phyloP scores from a whole-genome alignment of 2,113 vertebrate species.

The Phodopus roborovskii region DNA sequence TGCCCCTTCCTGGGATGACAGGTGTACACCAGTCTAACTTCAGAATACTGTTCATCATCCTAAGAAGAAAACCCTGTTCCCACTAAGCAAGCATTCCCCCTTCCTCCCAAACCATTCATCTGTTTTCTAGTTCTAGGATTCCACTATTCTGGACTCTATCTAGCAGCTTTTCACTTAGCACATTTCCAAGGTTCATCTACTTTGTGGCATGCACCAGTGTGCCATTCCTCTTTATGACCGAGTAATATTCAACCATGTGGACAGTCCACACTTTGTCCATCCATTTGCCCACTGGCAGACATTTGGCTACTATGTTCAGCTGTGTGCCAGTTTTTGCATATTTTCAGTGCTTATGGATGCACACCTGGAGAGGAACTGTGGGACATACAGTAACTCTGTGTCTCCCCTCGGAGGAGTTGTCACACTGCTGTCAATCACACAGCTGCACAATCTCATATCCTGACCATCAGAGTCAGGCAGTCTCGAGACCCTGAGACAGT shows the following conservation, averaged over 20 bases:
- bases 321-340: background rate
- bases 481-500: background rate
- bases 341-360: background rate
- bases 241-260: background rate
- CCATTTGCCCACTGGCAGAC: background rate
- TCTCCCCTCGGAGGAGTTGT: background rate
- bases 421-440: background rate
- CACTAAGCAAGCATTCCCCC: background rate
- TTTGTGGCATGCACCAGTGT: background rate
- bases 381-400: background rate
- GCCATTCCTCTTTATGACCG: background rate
- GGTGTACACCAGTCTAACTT: background rate
- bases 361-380: background rate
- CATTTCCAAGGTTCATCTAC: background rate
- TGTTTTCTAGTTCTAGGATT: background rate
- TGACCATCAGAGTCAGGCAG: background rate
- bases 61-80: background rate
- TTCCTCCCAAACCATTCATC: background rate
- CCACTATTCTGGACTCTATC: background rate
- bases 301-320: background rate
- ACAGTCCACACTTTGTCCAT: background rate
- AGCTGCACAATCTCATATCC: background rate
- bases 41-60: slow-evolving; percentile 1
- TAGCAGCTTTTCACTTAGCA: background rate
- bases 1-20: background rate